phyloP scores from a whole-genome alignment of 2,888 invertebrate genomes.

The Scrobipalpa costella region DNA sequence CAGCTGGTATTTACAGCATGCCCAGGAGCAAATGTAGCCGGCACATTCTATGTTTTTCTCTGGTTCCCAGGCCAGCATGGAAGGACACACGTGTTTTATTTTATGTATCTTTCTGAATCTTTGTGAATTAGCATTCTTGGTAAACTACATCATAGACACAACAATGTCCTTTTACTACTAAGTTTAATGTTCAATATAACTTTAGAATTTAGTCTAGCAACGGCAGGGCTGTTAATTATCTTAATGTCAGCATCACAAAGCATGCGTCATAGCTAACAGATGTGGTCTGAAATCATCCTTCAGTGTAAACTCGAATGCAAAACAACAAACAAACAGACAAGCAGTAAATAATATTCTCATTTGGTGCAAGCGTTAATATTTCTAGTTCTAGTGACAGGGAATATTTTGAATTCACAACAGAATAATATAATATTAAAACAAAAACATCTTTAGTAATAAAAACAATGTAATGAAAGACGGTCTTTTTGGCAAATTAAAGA shows the following conservation, averaged over 20 bases:
- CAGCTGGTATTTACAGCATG: too few relatives aligned
- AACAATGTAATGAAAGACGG: too few relatives aligned
- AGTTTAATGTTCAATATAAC: background rate
- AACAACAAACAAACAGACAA: constrained; percentile 17
- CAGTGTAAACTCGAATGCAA: constrained; percentile 13
- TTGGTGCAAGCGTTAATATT: constrained; percentile 13
- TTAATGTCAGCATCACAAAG: constrained; percentile 4
- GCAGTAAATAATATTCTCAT: constrained; percentile 21
- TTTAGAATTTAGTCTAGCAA: background rate
- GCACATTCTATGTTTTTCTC: too few relatives aligned
- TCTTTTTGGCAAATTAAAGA: too few relatives aligned
- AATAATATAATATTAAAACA: background rate
- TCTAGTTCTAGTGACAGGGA: constrained; percentile 7
- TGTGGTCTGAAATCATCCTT: constrained; percentile 15
- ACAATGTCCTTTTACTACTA: background rate
- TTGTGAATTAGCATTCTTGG: too few relatives aligned
- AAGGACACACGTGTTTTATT: too few relatives aligned
- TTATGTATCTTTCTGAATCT: too few relatives aligned
- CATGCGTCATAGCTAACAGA: constrained; percentile 9
- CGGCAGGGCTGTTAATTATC: constrained; percentile 12
- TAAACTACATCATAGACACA: background rate
- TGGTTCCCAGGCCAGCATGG: too few relatives aligned
- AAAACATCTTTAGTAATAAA: too few relatives aligned
- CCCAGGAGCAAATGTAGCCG: too few relatives aligned
- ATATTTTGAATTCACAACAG: background rate